phyloP scores from a whole-genome alignment of 2,888 invertebrate species.

The Pammene aurita region DNA sequence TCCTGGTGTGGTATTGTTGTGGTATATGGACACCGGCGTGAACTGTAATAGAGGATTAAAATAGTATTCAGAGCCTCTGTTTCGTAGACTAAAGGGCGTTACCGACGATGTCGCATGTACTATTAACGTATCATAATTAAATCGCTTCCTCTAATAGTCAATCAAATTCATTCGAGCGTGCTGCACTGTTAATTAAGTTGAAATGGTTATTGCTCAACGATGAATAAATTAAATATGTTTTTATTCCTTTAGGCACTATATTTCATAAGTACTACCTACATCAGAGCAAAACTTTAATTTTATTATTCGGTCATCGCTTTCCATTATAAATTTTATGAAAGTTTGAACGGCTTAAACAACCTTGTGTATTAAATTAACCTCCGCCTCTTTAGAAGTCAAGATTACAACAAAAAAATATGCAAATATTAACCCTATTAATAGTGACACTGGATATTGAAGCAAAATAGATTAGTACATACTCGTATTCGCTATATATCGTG shows the following conservation, averaged over 20 bases:
- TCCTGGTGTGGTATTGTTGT: constrained; percentile 50
- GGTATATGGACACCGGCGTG: constrained; percentile 40
- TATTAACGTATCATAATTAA: neutral
- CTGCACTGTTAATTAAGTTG: no score
- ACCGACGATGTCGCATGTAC: neutral
- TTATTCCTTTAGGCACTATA: no score
- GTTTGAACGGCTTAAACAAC: no score
- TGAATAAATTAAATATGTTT: no score
- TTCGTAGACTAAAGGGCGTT: neutral
- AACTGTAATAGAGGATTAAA: constrained; percentile 25
- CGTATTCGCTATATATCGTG: neutral
- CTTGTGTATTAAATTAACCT: no score
- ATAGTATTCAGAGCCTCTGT: constrained; percentile 21
- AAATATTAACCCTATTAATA: neutral
- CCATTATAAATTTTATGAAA: no score
- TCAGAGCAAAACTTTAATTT: no score
- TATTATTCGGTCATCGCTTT: no score
- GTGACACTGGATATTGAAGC: neutral
- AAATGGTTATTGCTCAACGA: no score
- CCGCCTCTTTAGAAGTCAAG: no score
- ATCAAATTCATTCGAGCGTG: neutral
- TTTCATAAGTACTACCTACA: no score
- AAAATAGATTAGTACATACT: neutral
- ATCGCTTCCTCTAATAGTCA: neutral
- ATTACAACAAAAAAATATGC: neutral